Evolutionary conservation across 1,140 invertebrate genomes (phyloP).

Genomic region (Brachystomella parvula): DNA sequence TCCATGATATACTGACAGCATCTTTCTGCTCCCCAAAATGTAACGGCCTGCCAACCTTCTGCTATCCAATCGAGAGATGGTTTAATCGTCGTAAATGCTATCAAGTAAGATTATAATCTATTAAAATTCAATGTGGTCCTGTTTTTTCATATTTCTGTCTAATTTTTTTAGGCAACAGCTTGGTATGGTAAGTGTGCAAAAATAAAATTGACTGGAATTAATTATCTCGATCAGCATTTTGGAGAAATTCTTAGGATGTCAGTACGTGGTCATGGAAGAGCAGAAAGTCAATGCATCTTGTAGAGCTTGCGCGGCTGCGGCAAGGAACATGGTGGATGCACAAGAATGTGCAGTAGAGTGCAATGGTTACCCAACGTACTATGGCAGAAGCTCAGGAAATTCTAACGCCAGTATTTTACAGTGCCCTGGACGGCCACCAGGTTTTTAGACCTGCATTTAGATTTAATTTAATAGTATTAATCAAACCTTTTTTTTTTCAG

Average conservation of each 20-base stretch:
- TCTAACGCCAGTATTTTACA: not conserved
- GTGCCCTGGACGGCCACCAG: not conserved
- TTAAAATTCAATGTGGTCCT: too few relatives aligned
- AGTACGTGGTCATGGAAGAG: not conserved
- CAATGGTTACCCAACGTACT: not conserved
- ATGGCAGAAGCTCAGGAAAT: not conserved
- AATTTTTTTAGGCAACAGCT: not conserved
- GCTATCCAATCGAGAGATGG: not conserved
- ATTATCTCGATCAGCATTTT: not conserved
- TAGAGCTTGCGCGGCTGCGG: not conserved
- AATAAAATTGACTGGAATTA: not conserved
- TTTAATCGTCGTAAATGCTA: not conserved
- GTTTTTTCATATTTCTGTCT: too few relatives aligned
- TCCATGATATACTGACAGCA: not conserved
- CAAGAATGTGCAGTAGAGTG: not conserved
- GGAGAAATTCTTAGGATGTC: not conserved
- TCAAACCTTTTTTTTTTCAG: not conserved
- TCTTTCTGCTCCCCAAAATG: not conserved
- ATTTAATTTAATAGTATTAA: too few relatives aligned
- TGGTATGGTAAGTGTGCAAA: conserved; percentile 2
- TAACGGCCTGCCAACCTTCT: not conserved
- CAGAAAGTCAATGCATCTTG: not conserved
- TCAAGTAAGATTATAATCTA: too few relatives aligned
- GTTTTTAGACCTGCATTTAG: not conserved
- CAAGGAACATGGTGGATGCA: not conserved